Conservation (phyloP, 2,113 vertebrate species). For the Gallinago media region DNA sequence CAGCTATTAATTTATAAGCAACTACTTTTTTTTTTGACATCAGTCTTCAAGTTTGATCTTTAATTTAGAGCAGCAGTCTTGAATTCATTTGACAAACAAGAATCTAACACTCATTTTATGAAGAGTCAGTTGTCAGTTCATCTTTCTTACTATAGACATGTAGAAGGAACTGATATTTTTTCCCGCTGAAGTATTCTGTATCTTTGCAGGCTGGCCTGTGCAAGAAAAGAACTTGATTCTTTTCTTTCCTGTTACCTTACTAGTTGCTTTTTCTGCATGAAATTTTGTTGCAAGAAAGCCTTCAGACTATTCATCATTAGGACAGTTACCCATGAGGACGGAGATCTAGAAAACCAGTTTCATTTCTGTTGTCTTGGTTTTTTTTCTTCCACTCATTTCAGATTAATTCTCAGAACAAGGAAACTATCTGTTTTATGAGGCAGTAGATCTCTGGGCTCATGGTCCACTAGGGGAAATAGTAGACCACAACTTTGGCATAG, state of each 20-base stretch:
- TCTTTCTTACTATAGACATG: not conserved
- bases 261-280: not conserved
- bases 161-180: not conserved
- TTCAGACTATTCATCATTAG: not conserved
- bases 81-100: fast-evolving
- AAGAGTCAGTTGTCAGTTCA: not conserved
- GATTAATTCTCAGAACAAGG: not conserved
- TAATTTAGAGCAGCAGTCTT: not conserved
- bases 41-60: not conserved
- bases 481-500: not conserved
- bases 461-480: not conserved
- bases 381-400: not conserved
- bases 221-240: not conserved
- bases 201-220: not conserved
- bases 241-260: not conserved
- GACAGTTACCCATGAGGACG: not conserved
- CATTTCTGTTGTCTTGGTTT: not conserved
- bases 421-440: not conserved
- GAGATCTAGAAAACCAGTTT: not conserved
- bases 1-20: not conserved
- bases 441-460: not conserved
- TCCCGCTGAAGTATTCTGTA: fast-evolving
- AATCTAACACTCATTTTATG: not conserved
- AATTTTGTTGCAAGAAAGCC: not conserved
- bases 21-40: not conserved